A percentile compares a stretch with the other conserved stretches of the same genome.
These are phyloP conservation scores for Parnassius glacialis DNA, from an alignment of 2,888 invertebrate genomes.

Conservation along the genomic window DNA sequence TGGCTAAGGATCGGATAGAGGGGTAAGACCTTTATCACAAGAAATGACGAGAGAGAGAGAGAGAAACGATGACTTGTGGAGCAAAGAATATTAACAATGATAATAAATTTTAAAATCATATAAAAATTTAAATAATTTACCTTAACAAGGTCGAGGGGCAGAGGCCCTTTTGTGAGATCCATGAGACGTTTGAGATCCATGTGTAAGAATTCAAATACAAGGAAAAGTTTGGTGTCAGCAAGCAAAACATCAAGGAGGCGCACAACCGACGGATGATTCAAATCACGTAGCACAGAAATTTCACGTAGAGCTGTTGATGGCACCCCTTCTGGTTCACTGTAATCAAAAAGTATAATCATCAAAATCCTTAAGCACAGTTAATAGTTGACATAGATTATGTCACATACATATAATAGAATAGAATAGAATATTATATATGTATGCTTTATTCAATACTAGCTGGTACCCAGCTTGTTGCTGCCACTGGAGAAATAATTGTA, in stretches of 20 bases:
- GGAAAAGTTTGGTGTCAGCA: constrained; percentile 90
- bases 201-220: constrained; percentile 96
- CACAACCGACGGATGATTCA: constrained; percentile 95
- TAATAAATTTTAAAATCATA: not conserved
- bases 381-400: too few species aligned
- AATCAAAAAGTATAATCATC: constrained; percentile 8
- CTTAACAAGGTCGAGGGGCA: constrained; percentile 84
- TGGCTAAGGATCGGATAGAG: too few species aligned
- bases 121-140: constrained; percentile 53
- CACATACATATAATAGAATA: too few species aligned
- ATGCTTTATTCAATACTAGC: too few species aligned
- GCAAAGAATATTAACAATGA: too few species aligned
- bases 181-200: constrained; percentile 95
- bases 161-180: constrained; percentile 84
- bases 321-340: constrained; percentile 96
- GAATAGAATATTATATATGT: too few species aligned
- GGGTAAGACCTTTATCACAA: too few species aligned
- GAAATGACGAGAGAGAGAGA: too few species aligned
- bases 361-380: not conserved
- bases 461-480: too few species aligned
- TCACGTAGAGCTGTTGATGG: constrained; percentile 98
- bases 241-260: constrained; percentile 94
- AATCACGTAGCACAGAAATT: constrained; percentile 94
- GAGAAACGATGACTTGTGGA: too few species aligned
- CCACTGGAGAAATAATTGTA: too few species aligned